These are phyloP conservation scores for Stenotaenia linearis DNA, from an alignment of 2,888 invertebrate species.

Conservation along the genomic window DNA sequence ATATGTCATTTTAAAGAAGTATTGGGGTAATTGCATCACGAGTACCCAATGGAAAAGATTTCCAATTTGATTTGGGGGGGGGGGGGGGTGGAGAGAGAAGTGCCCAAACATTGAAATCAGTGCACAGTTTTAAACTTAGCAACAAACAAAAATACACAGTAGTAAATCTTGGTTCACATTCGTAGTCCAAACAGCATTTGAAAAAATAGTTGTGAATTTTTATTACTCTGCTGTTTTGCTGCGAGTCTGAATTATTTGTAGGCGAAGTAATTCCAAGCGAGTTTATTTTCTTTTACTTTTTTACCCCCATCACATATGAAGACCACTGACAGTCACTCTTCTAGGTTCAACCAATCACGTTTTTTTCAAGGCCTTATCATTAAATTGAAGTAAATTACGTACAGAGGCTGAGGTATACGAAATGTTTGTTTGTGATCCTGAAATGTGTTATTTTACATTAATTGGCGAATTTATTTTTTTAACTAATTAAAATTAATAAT, in stretches of 20 bases:
- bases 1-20: background rate
- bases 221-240: background rate
- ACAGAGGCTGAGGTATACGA: background rate
- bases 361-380: background rate
- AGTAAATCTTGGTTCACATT: background rate
- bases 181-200: too few species aligned
- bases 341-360: too few species aligned
- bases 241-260: background rate
- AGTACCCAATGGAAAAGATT: too few species aligned
- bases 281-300: background rate
- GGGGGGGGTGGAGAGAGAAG: background rate
- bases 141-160: background rate
- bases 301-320: too few species aligned
- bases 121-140: constrained; percentile 6
- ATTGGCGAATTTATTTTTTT: too few species aligned
- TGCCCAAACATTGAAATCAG: background rate
- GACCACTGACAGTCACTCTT: background rate
- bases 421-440: too few species aligned
- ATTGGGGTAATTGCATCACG: too few species aligned
- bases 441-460: background rate
- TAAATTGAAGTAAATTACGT: background rate
- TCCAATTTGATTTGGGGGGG: too few species aligned
- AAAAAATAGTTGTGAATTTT: background rate
- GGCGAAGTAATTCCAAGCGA: background rate
- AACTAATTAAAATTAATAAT: too few species aligned